Base-by-base conservation (phyloP, 2,113 vertebrate species). In the Pomatorhinus ruficollis region DNA sequence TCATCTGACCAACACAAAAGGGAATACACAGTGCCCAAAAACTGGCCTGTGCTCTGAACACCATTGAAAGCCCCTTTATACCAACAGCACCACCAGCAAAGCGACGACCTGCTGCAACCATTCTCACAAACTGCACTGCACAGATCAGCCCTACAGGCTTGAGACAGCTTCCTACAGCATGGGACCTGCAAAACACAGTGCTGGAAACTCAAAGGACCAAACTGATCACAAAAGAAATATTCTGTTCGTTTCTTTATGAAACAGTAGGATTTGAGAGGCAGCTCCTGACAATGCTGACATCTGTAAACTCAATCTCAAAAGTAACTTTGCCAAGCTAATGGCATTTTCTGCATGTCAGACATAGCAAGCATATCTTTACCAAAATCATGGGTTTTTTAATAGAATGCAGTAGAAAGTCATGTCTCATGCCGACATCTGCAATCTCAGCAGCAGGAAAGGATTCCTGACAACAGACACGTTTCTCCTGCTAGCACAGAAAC, bases 21-120 rank as follows among this genome's bases (percentile, higher is more conserved):
- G 63, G 49, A 69, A 40, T 5, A 54, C 0, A 0, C n/a, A 19
- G 56, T 1, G 15, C 57, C 35, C 42, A 31, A 63, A 39, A 72
- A 23, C 45, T 6, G 23, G 5, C 28, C 33, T 6, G 19, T 16
- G 47, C 71, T 76, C 50, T 13, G 6, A 68, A 23, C 2, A 2
- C 25, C 6, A 5, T 15, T 37, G 2, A 8, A n/a, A 72, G 12
- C 2, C 4, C 15, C n/a, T 31, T 42, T 33, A 53, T 6, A 19
- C 21, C 35, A 22, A 25, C 18, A 71, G 70, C 39, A 35, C 11
- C 57, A 20, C 1, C 10, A 57, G 39, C 31, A 25, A 59, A 45
- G 17, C 1, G 4, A 23, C 6, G 28, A 27, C 23, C 14, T 25
- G 13, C 42, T 22, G 50, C 1, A 5, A n/a, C 42, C 6, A 2